Conservation (phyloP, 2,797 vertebrate species). For the Cuculus canorus region DNA sequence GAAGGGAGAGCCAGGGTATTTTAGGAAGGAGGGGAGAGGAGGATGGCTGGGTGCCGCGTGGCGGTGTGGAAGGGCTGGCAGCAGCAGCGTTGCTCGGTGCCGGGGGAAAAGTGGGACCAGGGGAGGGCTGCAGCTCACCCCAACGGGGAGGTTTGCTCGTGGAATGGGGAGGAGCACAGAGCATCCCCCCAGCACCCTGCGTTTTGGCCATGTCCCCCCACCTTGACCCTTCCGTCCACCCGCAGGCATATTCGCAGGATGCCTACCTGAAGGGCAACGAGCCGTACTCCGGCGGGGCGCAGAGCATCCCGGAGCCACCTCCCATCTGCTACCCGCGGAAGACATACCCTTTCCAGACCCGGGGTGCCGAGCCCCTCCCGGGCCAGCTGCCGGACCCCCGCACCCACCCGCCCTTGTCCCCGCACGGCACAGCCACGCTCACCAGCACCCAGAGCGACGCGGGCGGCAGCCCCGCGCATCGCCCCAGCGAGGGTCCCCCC, state of each 20-base stretch:
- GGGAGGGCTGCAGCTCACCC: too few species aligned
- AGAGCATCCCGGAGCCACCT: slow-evolving; percentile 92
- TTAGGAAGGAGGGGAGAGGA: not conserved
- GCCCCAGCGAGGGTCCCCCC: slow-evolving; percentile 81
- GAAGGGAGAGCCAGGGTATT: not conserved
- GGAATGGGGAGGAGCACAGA: not conserved
- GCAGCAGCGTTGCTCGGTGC: rapidly evolving
- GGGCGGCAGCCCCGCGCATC: slow-evolving; percentile 73
- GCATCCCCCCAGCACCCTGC: not conserved
- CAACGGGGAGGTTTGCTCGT: rapidly evolving
- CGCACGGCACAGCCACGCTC: not conserved
- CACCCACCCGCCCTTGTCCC: not conserved
- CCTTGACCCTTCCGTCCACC: not conserved
- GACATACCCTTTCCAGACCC: slow-evolving; percentile 81
- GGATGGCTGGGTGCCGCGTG: too few species aligned
- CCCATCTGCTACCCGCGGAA: slow-evolving; percentile 90
- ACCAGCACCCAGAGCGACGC: not conserved
- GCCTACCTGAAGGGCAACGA: slow-evolving; percentile 96
- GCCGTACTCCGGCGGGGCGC: slow-evolving; percentile 89
- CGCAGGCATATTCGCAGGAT: slow-evolving; percentile 94
- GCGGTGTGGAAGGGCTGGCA: rapidly evolving
- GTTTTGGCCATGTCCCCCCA: too few species aligned
- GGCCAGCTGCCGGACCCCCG: not conserved
- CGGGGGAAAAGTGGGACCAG: rapidly evolving
- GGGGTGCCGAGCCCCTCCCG: slow-evolving; percentile 18